Evolutionary conservation across 2,113 vertebrate genomes (phyloP).

Genomic region (Ammodytes marinus): DNA sequence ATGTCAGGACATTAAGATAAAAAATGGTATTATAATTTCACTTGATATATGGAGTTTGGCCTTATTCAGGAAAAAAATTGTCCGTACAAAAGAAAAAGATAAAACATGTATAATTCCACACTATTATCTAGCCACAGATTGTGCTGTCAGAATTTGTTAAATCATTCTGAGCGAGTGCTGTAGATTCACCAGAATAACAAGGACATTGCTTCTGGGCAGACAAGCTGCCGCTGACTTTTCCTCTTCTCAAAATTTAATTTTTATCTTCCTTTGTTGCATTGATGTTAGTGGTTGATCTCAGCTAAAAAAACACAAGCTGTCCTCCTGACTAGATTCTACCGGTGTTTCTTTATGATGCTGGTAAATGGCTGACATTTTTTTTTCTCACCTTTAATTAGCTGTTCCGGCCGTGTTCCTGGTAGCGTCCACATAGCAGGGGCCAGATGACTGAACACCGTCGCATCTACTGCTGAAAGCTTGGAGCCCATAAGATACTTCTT

Average conservation of each 20-base stretch:
- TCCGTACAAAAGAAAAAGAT: background rate
- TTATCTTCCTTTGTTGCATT: background rate
- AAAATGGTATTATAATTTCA: too few relatives aligned
- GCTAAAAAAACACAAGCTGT: background rate
- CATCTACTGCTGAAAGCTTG: slow-evolving; percentile 92
- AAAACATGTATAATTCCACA: background rate
- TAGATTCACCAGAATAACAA: too few relatives aligned
- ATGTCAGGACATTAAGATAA: too few relatives aligned
- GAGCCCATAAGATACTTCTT: slow-evolving; percentile 98
- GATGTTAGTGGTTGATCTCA: background rate
- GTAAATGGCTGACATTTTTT: background rate
- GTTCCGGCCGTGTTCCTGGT: slow-evolving; percentile 94
- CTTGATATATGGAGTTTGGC: too few relatives aligned
- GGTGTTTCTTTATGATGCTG: background rate
- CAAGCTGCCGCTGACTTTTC: background rate
- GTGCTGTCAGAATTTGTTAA: background rate
- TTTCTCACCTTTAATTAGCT: slow-evolving; percentile 93
- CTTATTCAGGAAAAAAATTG: background rate
- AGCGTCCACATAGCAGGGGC: slow-evolving; percentile 98
- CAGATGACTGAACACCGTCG: slow-evolving; percentile 95
- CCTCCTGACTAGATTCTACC: background rate
- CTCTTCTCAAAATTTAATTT: too few relatives aligned
- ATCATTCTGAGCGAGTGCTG: background rate
- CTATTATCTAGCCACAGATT: background rate
- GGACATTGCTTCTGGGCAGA: background rate